A percentile compares a stretch with the other conserved stretches of the same genome.
These are phyloP conservation scores for Drosophila ercepeae DNA, from an alignment of 1,140 invertebrate genomes.

Conservation along the genomic window DNA sequence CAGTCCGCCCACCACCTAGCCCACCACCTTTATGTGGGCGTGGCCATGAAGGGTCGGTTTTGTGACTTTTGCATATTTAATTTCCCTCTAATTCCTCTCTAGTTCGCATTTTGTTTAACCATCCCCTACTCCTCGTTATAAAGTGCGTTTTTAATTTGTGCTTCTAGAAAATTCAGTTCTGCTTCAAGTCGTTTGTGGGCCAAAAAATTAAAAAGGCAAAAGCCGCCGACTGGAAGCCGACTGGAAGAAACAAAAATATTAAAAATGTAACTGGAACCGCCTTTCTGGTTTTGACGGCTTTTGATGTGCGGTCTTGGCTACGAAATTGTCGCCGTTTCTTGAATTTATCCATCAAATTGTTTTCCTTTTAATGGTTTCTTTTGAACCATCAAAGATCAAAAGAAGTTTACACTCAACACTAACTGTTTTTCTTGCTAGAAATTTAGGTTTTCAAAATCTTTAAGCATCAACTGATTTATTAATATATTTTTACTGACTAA, in stretches of 20 bases:
- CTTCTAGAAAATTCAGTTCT: neutral
- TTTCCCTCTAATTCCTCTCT: slow-evolving; percentile 10
- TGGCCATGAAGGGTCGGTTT: slow-evolving; percentile 12
- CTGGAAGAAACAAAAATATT: slow-evolving; percentile 27
- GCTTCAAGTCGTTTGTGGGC: slow-evolving; percentile 1
- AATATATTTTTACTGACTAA: neutral
- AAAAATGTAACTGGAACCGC: slow-evolving; percentile 30
- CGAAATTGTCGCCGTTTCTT: slow-evolving; percentile 10
- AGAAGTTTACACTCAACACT: no score
- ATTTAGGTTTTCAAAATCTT: no score
- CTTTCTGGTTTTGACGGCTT: slow-evolving; percentile 5
- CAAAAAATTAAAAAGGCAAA: neutral
- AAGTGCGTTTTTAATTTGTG: slow-evolving; percentile 26
- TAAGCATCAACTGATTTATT: neutral
- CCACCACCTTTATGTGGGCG: slow-evolving; percentile 7
- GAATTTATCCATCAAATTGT: neutral
- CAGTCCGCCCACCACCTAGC: slow-evolving; percentile 16
- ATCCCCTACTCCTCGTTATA: no score
- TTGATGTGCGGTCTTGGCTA: slow-evolving; percentile 22
- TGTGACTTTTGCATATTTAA: slow-evolving; percentile 17
- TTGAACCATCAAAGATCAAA: slow-evolving; percentile 3
- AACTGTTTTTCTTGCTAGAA: no score
- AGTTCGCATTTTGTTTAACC: neutral
- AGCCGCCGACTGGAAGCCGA: neutral
- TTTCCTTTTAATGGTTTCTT: slow-evolving; percentile 9